phyloP scores from a whole-genome alignment of 2,113 vertebrate species.

The Nanorana parkeri region DNA sequence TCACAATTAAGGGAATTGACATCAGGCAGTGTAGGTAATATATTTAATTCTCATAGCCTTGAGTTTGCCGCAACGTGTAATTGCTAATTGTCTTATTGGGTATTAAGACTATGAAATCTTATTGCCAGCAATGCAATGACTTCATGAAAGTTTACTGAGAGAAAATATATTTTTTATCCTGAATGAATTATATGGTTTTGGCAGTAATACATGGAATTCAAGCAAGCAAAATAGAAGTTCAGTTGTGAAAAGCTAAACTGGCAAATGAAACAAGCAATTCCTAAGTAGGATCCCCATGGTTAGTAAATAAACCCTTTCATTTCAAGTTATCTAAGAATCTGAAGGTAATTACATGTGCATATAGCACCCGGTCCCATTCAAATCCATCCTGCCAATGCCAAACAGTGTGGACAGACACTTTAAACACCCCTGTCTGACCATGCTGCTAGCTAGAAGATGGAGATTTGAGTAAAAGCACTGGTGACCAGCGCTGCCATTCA shows the following conservation, averaged over 20 bases:
- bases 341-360: too few species aligned
- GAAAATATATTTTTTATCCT: conserved; percentile 48
- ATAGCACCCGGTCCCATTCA: too few species aligned
- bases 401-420: too few species aligned
- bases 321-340: too few species aligned
- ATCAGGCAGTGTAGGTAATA: conserved; percentile 53
- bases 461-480: too few species aligned
- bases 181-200: conserved; percentile 21
- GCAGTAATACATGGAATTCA: conserved; percentile 20
- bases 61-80: conserved; percentile 54
- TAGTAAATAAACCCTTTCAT: too few species aligned
- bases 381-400: too few species aligned
- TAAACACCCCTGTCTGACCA: too few species aligned
- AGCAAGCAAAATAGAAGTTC: background rate
- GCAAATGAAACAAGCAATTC: conserved; percentile 6
- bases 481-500: too few species aligned
- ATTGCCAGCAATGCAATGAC: conserved; percentile 49
- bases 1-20: conserved; percentile 58
- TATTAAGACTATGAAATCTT: conserved; percentile 50
- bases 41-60: conserved; percentile 53
- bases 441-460: too few species aligned
- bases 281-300: too few species aligned
- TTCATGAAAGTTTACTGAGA: conserved; percentile 45
- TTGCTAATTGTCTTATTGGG: conserved; percentile 56
- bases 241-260: background rate